These are phyloP conservation scores for Cyprichromis sp. DNA, from an alignment of 2,113 vertebrate species.

Conservation along the genomic window DNA sequence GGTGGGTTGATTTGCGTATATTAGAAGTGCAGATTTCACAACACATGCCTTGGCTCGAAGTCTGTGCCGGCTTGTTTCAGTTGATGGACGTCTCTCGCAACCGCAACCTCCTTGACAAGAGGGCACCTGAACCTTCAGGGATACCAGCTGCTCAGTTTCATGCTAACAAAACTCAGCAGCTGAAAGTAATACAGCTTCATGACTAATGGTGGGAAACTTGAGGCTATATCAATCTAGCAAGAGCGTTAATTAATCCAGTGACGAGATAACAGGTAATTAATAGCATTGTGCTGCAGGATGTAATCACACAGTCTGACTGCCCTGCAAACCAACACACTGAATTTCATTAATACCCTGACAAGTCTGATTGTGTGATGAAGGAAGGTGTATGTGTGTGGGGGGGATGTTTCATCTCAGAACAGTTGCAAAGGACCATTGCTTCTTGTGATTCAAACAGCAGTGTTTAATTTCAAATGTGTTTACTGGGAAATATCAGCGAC, in stretches of 20 bases:
- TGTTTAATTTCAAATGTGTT: conserved; percentile 13
- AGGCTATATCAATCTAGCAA: conserved; percentile 37
- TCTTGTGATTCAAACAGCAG: not conserved
- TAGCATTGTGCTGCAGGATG: conserved; percentile 50
- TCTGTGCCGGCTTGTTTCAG: not conserved
- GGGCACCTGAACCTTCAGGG: conserved; percentile 2
- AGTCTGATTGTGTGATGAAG: conserved; percentile 1
- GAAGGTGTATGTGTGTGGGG: not conserved
- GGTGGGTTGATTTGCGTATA: conserved; percentile 9
- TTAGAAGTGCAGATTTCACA: not conserved
- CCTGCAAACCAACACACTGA: conserved; percentile 3
- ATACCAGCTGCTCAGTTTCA: conserved; percentile 7
- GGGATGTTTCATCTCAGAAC: not conserved
- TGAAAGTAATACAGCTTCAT: not conserved
- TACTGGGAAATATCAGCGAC: not conserved
- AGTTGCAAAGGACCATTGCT: not conserved
- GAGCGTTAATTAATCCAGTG: conserved; percentile 54
- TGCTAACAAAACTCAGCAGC: not conserved
- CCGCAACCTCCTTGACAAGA: not conserved
- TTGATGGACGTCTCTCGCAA: not conserved
- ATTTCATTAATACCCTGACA: conserved; percentile 34
- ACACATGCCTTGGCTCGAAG: not conserved
- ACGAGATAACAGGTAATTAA: conserved; percentile 64
- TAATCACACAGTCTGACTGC: conserved; percentile 41
- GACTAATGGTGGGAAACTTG: conserved; percentile 46